A percentile compares a stretch with the other conserved stretches of the same genome.
phyloP scores from a whole-genome alignment of 2,113 vertebrate species.

The Danionella cerebrum region DNA sequence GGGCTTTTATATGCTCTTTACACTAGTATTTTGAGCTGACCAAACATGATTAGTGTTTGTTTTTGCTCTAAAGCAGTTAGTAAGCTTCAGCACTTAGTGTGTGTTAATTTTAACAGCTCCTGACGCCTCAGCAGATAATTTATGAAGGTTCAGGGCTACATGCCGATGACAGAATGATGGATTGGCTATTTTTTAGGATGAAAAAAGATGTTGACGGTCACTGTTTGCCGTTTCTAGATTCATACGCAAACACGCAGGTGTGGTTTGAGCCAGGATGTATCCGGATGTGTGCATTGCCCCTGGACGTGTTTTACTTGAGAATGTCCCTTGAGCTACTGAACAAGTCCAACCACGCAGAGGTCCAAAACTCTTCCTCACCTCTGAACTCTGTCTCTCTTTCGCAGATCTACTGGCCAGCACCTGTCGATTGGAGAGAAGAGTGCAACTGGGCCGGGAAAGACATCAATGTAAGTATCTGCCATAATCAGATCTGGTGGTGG shows the following conservation, averaged over 20 bases:
- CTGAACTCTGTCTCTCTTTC: slow-evolving; percentile 30
- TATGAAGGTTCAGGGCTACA: not conserved
- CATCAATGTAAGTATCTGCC: slow-evolving; percentile 78
- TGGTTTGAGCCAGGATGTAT: not conserved
- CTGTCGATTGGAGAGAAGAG: slow-evolving; percentile 93
- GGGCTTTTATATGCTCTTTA: not conserved
- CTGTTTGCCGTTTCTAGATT: slow-evolving; percentile 10
- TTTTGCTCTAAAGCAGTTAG: not conserved
- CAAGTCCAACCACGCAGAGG: slow-evolving; percentile 33
- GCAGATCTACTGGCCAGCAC: slow-evolving; percentile 92
- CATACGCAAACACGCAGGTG: slow-evolving; percentile 2
- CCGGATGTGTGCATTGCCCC: not conserved
- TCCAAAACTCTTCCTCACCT: slow-evolving; percentile 16
- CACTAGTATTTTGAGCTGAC: not conserved
- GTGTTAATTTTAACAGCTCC: slow-evolving; percentile 1
- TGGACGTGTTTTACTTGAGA: slow-evolving; percentile 18
- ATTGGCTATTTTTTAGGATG: slow-evolving; percentile 12
- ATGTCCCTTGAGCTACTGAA: slow-evolving; percentile 35
- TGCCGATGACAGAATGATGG: slow-evolving; percentile 27
- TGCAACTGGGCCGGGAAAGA: slow-evolving; percentile 98
- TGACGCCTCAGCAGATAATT: slow-evolving; percentile 13
- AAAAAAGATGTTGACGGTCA: slow-evolving; percentile 22
- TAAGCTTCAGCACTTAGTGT: not conserved
- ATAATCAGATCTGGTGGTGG: not conserved
- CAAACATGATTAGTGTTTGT: not conserved